Conservation (phyloP, 2,888 invertebrate species). For the Hipparchia sbordonii region DNA sequence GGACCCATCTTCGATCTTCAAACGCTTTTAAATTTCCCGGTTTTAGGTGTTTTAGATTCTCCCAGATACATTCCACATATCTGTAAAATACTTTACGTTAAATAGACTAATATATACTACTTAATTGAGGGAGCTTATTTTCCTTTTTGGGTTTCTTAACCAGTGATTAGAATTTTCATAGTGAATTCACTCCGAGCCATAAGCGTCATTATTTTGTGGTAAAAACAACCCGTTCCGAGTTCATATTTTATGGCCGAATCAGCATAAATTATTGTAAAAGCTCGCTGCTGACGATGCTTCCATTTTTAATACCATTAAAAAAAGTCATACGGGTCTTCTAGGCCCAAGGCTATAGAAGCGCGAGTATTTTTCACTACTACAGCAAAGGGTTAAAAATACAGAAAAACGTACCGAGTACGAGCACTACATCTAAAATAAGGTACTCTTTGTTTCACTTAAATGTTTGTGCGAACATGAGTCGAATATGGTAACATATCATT, state of each 20-base stretch:
- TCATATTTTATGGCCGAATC: too few species aligned
- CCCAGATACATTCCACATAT: not conserved
- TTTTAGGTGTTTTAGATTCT: not conserved
- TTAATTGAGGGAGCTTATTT: too few species aligned
- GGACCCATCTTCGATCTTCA: not conserved
- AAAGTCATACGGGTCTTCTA: not conserved
- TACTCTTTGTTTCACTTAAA: constrained; percentile 65
- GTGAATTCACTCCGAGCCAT: too few species aligned
- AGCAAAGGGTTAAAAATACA: constrained; percentile 38
- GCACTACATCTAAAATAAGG: constrained; percentile 70
- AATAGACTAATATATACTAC: too few species aligned
- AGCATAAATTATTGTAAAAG: too few species aligned
- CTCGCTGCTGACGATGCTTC: not conserved
- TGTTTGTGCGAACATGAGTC: constrained; percentile 49
- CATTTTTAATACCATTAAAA: too few species aligned
- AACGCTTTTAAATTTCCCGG: not conserved
- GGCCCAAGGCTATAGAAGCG: not conserved
- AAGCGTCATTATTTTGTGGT: too few species aligned
- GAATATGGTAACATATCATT: constrained; percentile 45
- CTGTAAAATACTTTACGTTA: too few species aligned
- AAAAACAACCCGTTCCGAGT: too few species aligned
- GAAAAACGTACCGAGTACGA: constrained; percentile 65
- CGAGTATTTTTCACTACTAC: not conserved
- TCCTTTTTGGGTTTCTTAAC: too few species aligned
- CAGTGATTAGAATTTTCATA: too few species aligned